Evolutionary conservation across 2,888 invertebrate species (phyloP), one percentile per base, ranked within the genome.

Genomic region (Odontomyia ornata): DNA sequence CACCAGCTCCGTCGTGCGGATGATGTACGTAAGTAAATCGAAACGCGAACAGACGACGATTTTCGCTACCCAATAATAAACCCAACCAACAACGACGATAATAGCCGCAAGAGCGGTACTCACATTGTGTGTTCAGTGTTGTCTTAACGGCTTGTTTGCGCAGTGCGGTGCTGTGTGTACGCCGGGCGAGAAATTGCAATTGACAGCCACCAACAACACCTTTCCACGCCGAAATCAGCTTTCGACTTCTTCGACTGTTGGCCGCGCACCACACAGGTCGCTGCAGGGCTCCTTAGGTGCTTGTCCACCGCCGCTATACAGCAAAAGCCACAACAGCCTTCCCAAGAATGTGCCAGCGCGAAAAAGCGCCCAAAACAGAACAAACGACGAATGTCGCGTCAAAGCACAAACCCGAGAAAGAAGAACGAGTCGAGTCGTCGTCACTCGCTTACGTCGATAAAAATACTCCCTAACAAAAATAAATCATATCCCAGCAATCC

Each of bases 201-300:
- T 46, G 69, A 69, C 46, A 69, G 69, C 47, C 25, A 69, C 1
- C 25, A 69, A 30, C 69, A 69, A 69, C 69, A 69, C 69, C 69
- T 69, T 69, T 46, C 69, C 69, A 69, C 69, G 25, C 47, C 69
- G 47, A 46, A 69, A 69, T 69, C 30, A n/a, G 1, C 43, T 36
- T 25, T 36, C 65, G 43, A 43, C 36, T 18, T 18, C 65, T 21
- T 30, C 69, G 69, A 1, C 25, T 23, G 60, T 18, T 60, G 23
- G 60, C 25, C 25, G 18, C 7, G 60, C 60, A 25, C 25, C 23
- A 25, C 0, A n/a, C 60, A 23, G 23, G 7, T 23, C 23, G 25
- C 60, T 11, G 60, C 60, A 18, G 60, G 60, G 60, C 23, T 60
- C 23, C 23, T 60, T 60, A 7, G 2, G 52, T 52, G 52, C 18